Conservation (phyloP, 2,888 invertebrate species). For the Crossocerus cetratus region DNA sequence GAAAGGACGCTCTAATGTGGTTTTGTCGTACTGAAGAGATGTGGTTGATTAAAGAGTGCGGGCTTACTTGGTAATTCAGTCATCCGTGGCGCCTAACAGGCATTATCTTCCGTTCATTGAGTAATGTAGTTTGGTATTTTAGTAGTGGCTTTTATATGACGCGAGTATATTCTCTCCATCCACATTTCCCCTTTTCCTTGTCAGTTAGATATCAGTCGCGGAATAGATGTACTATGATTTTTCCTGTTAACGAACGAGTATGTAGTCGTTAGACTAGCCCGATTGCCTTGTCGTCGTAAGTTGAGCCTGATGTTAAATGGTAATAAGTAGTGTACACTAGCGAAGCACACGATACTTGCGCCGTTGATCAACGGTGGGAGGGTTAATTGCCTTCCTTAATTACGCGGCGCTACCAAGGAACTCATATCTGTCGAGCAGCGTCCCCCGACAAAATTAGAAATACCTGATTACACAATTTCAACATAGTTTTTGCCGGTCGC, state of each 20-base stretch:
- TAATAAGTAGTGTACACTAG: background rate
- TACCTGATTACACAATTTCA: slow-evolving; percentile 21
- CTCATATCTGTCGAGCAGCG: slow-evolving; percentile 19
- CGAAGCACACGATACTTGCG: slow-evolving; percentile 2
- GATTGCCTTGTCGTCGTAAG: background rate
- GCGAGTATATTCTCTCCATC: too few relatives aligned
- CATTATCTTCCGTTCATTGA: background rate
- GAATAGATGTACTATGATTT: too few relatives aligned
- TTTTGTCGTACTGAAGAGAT: too few relatives aligned
- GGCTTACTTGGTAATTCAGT: too few relatives aligned
- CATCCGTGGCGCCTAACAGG: background rate
- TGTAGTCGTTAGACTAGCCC: slow-evolving; percentile 1
- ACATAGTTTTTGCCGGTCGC: background rate
- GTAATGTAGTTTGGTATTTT: too few relatives aligned
- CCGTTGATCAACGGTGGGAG: slow-evolving; percentile 25
- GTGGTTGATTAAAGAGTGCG: too few relatives aligned
- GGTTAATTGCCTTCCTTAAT: slow-evolving; percentile 48
- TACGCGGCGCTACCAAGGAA: slow-evolving; percentile 31
- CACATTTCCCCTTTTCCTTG: too few relatives aligned
- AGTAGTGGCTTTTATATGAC: too few relatives aligned
- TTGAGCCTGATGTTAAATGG: slow-evolving; percentile 21
- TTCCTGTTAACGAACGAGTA: background rate
- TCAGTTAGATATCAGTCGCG: too few relatives aligned
- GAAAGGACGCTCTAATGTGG: background rate
- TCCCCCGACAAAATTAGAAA: slow-evolving; percentile 22